These are phyloP conservation scores for Paramormyrops kingsleyae DNA, from an alignment of 2,113 vertebrate species.

Conservation along the genomic window DNA sequence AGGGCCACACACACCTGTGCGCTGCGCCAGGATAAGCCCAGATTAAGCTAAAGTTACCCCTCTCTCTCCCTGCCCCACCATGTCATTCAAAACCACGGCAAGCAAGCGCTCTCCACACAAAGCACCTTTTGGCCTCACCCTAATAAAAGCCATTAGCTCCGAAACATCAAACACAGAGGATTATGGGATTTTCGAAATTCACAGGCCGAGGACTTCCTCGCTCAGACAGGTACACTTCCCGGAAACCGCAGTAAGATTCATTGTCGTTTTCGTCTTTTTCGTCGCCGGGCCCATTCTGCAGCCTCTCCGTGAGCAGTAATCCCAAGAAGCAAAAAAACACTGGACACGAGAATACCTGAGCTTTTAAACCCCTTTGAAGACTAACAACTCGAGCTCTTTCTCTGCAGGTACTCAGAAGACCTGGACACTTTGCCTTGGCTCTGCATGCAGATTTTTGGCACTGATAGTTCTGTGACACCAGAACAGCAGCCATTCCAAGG, in stretches of 20 bases:
- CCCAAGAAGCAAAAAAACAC: neutral
- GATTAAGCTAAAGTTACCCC: conserved; percentile 70
- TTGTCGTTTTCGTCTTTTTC: conserved; percentile 55
- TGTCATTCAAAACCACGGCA: conserved; percentile 34
- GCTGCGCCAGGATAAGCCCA: conserved; percentile 51
- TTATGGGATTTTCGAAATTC: conserved; percentile 65
- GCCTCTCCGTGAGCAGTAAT: conserved; percentile 1
- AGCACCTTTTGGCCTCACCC: conserved; percentile 57
- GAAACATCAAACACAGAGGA: conserved; percentile 65
- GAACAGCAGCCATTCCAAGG: neutral
- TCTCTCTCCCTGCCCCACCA: conserved; percentile 16
- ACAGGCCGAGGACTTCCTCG: conserved; percentile 56
- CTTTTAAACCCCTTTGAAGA: neutral
- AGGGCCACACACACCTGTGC: conserved; percentile 51
- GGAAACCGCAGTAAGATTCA: conserved; percentile 64
- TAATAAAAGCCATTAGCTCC: conserved; percentile 63
- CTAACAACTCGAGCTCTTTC: neutral
- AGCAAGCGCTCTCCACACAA: conserved; percentile 36
- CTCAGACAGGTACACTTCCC: conserved; percentile 55
- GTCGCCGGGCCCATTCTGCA: neutral
- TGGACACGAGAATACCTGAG: neutral
- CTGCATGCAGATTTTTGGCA: neutral
- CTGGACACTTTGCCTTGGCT: neutral
- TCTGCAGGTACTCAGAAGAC: neutral
- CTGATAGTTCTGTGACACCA: neutral